Percentiles rank a stretch among this genome's conserved stretches.
phyloP scores from a whole-genome alignment of 37 sponge, comb jelly and placozoan species.

The Crambe crambe region DNA sequence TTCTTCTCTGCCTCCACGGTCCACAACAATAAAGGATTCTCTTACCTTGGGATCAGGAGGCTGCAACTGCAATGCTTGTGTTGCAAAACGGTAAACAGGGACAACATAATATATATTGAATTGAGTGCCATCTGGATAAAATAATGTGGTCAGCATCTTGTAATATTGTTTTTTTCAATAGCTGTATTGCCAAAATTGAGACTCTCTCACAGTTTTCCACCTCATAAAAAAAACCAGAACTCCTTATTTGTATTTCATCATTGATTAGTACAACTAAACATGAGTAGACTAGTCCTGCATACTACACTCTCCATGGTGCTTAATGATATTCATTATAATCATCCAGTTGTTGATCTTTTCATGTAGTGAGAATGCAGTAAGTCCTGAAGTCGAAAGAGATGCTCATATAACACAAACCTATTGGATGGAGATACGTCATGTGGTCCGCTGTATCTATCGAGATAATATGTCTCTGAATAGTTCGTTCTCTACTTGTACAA shows the following conservation, averaged over 20 bases:
- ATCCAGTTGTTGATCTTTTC: no score
- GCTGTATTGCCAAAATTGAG: neutral
- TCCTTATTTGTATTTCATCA: neutral
- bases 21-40: neutral
- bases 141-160: no score
- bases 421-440: slow-evolving; percentile 85
- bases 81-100: slow-evolving; percentile 65
- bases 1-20: neutral
- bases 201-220: neutral
- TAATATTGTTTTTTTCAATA: no score
- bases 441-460: slow-evolving; percentile 71
- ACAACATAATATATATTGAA: no score
- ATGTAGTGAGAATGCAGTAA: slow-evolving; percentile 45
- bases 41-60: slow-evolving; percentile 15
- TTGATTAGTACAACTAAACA: no score
- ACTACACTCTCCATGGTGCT: no score
- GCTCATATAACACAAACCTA: slow-evolving; percentile 71
- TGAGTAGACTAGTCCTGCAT: no score
- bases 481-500: neutral
- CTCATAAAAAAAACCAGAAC: neutral
- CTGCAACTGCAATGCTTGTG: slow-evolving; percentile 72
- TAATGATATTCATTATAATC: no score
- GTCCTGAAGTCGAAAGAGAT: slow-evolving; percentile 68
- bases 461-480: slow-evolving; percentile 44
- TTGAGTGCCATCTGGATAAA: no score